Percentiles rank a stretch among this genome's conserved stretches.
These are phyloP conservation scores for Sarotherodon lohbergeri DNA, from an alignment of 2,113 vertebrate species.

Conservation along the genomic window DNA sequence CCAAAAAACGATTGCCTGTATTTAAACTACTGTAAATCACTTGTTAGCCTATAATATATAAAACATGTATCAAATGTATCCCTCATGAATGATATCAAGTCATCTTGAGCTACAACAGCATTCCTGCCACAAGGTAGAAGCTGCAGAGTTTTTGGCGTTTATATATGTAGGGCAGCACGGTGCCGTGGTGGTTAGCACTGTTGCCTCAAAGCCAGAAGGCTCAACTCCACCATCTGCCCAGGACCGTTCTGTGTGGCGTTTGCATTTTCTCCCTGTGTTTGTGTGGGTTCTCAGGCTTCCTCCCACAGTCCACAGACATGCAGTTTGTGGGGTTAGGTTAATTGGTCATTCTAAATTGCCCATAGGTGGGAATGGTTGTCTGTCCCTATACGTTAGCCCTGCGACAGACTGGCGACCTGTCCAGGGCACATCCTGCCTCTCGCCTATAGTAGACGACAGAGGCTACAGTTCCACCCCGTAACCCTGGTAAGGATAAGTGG, in stretches of 20 bases:
- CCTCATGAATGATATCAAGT: not conserved
- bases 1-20: not conserved
- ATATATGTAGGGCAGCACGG: not conserved
- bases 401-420: rapidly evolving
- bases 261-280: not conserved
- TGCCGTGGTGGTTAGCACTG: not conserved
- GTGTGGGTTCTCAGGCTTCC: not conserved
- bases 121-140: not conserved
- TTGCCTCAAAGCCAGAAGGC: not conserved
- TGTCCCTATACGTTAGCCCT: not conserved
- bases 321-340: not conserved
- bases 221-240: not conserved
- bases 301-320: not conserved
- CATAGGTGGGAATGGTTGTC: not conserved
- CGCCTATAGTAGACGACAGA: not conserved
- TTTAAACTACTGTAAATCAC: not conserved
- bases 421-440: not conserved
- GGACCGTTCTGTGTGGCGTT: not conserved
- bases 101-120: not conserved
- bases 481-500: not conserved
- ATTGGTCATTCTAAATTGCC: not conserved
- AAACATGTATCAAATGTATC: not conserved
- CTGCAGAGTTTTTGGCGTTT: not conserved
- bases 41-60: not conserved
- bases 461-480: not conserved